Evolutionary conservation across 2,888 invertebrate species (phyloP).

Genomic region (Camptogramma bilineatum): DNA sequence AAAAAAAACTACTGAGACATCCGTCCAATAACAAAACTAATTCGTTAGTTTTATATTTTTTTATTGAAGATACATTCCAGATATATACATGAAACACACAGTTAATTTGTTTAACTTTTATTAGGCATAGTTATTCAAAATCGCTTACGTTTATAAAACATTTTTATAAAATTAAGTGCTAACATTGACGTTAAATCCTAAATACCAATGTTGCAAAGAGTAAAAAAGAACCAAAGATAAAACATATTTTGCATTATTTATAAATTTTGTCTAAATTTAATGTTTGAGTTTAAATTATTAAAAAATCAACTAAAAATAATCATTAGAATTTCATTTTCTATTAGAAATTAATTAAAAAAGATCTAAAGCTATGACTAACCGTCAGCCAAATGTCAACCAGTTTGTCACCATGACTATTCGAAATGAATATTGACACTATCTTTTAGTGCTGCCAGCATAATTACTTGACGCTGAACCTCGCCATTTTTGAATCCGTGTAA

Average conservation of each 20-base stretch:
- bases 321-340: too few relatives aligned
- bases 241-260: too few relatives aligned
- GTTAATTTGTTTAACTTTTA: not conserved
- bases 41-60: not conserved
- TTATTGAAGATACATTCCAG: not conserved
- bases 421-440: not conserved
- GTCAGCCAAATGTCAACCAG: not conserved
- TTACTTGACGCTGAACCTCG: not conserved
- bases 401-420: conserved; percentile 9
- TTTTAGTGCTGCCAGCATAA: not conserved
- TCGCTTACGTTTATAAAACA: not conserved
- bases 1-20: not conserved
- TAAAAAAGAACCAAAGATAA: not conserved
- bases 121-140: not conserved
- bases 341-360: too few relatives aligned
- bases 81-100: not conserved
- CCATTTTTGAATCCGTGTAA: not conserved
- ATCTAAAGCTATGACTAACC: too few relatives aligned
- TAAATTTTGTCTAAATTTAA: too few relatives aligned
- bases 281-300: too few relatives aligned
- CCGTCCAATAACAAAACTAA: conserved; percentile 26
- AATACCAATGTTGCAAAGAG: not conserved
- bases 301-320: too few relatives aligned
- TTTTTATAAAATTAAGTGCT: not conserved
- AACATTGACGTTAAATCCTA: not conserved